Evolutionary conservation across 2,797 vertebrate genomes (phyloP).

Genomic region (Spinus pinus): DNA sequence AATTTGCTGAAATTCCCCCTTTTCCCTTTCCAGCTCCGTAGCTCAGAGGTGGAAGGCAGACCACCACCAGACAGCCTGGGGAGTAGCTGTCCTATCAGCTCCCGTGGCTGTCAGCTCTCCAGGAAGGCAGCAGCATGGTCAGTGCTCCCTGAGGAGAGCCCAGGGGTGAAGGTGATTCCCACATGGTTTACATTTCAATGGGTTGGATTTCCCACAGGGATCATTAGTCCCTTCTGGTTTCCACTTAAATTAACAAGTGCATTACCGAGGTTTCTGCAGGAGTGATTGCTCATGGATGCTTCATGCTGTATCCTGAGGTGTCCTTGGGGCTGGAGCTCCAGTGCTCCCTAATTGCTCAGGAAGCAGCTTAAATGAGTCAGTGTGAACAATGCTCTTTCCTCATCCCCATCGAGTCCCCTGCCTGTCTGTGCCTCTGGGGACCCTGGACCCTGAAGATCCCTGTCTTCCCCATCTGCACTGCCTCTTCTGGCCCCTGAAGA

Average conservation of each 20-base stretch:
- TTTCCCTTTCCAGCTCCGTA: neutral
- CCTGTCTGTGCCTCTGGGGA: neutral
- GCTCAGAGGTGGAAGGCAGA: neutral
- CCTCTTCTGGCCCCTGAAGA: neutral
- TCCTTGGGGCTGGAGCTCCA: neutral
- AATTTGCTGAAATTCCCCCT: conserved; percentile 41
- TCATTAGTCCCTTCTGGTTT: neutral
- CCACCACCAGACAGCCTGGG: neutral
- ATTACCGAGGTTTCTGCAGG: neutral
- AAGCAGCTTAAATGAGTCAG: neutral
- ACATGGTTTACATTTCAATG: neutral
- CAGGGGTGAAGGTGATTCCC: neutral
- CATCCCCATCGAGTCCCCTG: neutral
- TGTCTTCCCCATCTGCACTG: neutral
- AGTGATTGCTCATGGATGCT: neutral
- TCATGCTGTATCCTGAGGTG: neutral
- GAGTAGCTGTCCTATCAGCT: rapidly evolving
- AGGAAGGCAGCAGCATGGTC: neutral
- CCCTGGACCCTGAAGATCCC: neutral
- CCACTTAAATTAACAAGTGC: neutral
- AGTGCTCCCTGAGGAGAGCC: neutral
- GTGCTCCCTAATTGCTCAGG: neutral
- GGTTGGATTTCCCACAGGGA: neutral
- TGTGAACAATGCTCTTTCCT: rapidly evolving
- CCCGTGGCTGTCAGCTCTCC: rapidly evolving